phyloP scores from a whole-genome alignment of 2,797 vertebrate genomes.

The Allenopithecus nigroviridis region DNA sequence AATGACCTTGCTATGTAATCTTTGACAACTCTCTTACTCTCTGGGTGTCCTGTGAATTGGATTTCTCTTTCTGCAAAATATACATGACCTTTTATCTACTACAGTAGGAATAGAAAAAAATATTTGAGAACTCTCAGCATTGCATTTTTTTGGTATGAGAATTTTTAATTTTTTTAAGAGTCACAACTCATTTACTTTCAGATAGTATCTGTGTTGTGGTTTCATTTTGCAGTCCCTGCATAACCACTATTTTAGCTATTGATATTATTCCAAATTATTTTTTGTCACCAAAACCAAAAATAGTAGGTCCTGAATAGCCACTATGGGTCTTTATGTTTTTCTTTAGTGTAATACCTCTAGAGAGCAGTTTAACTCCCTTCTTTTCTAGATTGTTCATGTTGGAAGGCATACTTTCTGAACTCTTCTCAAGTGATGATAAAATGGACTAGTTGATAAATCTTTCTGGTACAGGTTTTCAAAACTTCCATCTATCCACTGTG shows the following conservation, averaged over 20 bases:
- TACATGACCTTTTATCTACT: not conserved
- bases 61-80: conserved; percentile 43
- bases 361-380: not conserved
- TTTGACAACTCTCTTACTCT: not conserved
- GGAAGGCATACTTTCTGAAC: not conserved
- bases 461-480: conserved; percentile 18
- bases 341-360: not conserved
- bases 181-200: not conserved
- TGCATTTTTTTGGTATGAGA: not conserved
- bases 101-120: not conserved
- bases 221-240: not conserved
- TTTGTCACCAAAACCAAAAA: conserved; percentile 31
- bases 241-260: not conserved
- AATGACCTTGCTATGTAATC: not conserved
- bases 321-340: not conserved
- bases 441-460: not conserved
- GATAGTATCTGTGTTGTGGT: not conserved
- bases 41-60: not conserved
- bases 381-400: not conserved
- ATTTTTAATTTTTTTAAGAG: not conserved
- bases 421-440: conserved; percentile 13
- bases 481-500: not conserved
- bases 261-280: not conserved
- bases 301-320: not conserved
- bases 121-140: not conserved